These are phyloP conservation scores for Sebastes reedi DNA, from an alignment of 2,797 vertebrate species.

Conservation along the genomic window DNA sequence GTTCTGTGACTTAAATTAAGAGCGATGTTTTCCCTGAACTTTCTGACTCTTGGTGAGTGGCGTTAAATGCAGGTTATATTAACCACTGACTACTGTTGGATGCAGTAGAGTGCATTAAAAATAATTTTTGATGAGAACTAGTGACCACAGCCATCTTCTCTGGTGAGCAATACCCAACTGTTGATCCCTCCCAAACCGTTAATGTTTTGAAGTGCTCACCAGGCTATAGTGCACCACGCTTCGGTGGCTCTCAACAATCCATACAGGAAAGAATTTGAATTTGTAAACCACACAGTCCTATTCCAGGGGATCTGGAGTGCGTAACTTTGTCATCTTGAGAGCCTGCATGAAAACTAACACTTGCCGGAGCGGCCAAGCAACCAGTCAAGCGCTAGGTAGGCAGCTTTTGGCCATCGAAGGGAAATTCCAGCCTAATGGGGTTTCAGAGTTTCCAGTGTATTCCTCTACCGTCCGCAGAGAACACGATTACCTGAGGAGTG, in stretches of 20 bases:
- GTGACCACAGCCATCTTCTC: constrained; percentile 22
- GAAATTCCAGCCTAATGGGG: constrained; percentile 78
- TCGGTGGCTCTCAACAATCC: constrained; percentile 70
- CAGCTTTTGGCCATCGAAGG: constrained; percentile 72
- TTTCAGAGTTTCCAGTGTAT: constrained; percentile 72
- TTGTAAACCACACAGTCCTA: constrained; percentile 70
- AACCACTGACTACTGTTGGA: constrained; percentile 5
- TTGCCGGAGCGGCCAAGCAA: constrained; percentile 66
- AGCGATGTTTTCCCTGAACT: constrained; percentile 28
- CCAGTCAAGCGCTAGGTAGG: constrained; percentile 66
- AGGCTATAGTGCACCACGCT: constrained; percentile 53
- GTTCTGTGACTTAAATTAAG: background rate
- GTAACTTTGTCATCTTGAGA: constrained; percentile 80
- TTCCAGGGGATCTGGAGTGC: constrained; percentile 74
- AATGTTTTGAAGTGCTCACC: constrained; percentile 46
- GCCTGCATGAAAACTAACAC: constrained; percentile 79
- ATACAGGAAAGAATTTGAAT: constrained; percentile 77
- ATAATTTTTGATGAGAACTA: background rate
- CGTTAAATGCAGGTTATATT: background rate
- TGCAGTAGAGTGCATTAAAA: constrained; percentile 16
- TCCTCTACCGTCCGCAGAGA: constrained; percentile 52
- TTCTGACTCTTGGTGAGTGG: constrained; percentile 12
- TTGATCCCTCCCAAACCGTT: constrained; percentile 36
- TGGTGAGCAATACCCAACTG: constrained; percentile 6
- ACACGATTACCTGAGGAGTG: constrained; percentile 62